phyloP scores from a whole-genome alignment of 1,140 invertebrate genomes.

The Cataglyphis hispanica region DNA sequence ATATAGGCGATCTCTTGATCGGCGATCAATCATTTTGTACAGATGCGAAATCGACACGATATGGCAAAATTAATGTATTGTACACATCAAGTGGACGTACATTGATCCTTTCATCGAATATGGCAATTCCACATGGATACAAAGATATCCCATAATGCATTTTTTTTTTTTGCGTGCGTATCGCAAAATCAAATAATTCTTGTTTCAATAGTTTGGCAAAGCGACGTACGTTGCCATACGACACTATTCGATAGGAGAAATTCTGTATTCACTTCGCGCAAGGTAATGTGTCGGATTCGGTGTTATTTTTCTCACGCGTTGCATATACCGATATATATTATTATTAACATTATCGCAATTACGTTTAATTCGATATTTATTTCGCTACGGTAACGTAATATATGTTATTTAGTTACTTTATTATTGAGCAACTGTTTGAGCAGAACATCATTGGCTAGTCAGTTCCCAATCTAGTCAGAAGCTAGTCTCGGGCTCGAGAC shows the following conservation, averaged over 20 bases:
- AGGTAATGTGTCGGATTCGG: too few relatives aligned
- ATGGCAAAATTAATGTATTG: too few relatives aligned
- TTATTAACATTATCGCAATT: slow-evolving; percentile 17
- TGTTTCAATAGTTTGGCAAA: too few relatives aligned
- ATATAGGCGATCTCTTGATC: slow-evolving; percentile 9
- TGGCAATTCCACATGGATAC: too few relatives aligned
- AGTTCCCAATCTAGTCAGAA: slow-evolving; percentile 82
- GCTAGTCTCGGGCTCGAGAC: slow-evolving; percentile 81
- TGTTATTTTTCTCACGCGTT: background rate
- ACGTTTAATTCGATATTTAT: slow-evolving; percentile 61
- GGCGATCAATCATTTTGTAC: slow-evolving; percentile 46
- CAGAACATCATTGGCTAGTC: slow-evolving; percentile 62
- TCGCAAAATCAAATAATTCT: too few relatives aligned
- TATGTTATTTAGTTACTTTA: slow-evolving; percentile 30
- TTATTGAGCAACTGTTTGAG: slow-evolving; percentile 79
- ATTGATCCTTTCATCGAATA: too few relatives aligned
- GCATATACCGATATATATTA: background rate
- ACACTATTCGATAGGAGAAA: too few relatives aligned
- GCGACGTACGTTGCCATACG: too few relatives aligned
- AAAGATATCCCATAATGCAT: too few relatives aligned
- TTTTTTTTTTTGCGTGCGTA: too few relatives aligned
- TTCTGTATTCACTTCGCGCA: too few relatives aligned
- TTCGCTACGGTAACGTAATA: slow-evolving; percentile 56
- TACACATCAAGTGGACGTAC: too few relatives aligned
- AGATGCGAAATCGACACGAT: background rate